These are phyloP conservation scores for Lamproptera curius DNA, from an alignment of 2,888 invertebrate species.

Conservation along the genomic window DNA sequence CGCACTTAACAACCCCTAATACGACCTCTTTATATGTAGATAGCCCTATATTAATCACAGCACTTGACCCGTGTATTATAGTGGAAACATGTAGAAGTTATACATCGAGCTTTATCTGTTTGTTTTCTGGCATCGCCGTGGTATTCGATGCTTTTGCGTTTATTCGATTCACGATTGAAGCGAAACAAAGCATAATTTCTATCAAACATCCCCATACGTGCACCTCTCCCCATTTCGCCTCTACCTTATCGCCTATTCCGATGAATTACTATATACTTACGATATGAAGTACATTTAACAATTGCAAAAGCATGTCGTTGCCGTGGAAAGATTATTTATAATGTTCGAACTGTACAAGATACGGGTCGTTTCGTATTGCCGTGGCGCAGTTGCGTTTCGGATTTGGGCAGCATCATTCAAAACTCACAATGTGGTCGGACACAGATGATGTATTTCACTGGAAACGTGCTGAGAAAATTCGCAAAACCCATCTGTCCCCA, in stretches of 20 bases:
- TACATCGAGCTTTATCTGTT: slow-evolving; percentile 74
- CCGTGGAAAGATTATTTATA: slow-evolving; percentile 8
- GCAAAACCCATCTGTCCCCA: slow-evolving; percentile 31
- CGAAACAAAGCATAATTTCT: slow-evolving; percentile 38
- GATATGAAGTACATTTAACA: slow-evolving; percentile 58
- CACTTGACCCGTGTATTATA: slow-evolving; percentile 42
- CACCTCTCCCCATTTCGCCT: slow-evolving; percentile 69
- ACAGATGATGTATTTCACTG: too few relatives aligned
- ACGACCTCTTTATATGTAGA: slow-evolving; percentile 37
- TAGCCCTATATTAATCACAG: slow-evolving; percentile 40
- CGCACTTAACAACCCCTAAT: slow-evolving; percentile 29
- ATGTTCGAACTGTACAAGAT: slow-evolving; percentile 20
- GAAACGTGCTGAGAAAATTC: slow-evolving; percentile 46
- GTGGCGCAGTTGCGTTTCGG: slow-evolving; percentile 48
- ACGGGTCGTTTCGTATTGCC: slow-evolving; percentile 39
- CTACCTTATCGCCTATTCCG: slow-evolving; percentile 63
- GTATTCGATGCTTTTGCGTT: slow-evolving; percentile 48
- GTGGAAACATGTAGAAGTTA: slow-evolving; percentile 40
- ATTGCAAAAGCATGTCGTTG: slow-evolving; percentile 63
- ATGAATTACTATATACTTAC: slow-evolving; percentile 40
- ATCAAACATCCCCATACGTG: slow-evolving; percentile 50
- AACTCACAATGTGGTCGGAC: slow-evolving; percentile 64
- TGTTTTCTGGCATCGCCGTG: slow-evolving; percentile 78
- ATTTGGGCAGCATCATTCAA: slow-evolving; percentile 72
- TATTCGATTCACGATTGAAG: slow-evolving; percentile 45